A percentile compares a stretch with the other conserved stretches of the same genome.
These are phyloP conservation scores for Argya squamiceps DNA, from an alignment of 2,797 vertebrate genomes.

Conservation along the genomic window DNA sequence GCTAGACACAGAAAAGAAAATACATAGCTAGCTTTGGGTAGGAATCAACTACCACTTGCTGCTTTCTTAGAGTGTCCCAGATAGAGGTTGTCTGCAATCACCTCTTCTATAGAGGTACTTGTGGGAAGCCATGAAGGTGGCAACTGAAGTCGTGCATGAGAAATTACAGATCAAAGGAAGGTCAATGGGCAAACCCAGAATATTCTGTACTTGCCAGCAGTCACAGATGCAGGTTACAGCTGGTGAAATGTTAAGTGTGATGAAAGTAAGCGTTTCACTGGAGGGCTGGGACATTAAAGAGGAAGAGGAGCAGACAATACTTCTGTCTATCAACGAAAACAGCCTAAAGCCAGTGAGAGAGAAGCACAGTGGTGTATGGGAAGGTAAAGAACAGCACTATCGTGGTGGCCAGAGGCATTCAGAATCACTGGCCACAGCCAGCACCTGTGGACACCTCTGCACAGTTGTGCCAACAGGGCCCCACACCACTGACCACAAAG, in stretches of 20 bases:
- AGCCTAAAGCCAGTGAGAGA: not conserved
- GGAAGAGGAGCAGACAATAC: not conserved
- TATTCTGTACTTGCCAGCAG: not conserved
- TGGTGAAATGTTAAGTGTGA: not conserved
- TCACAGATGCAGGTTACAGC: not conserved
- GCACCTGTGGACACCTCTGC: not conserved
- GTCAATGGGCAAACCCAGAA: not conserved
- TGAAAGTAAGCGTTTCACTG: not conserved
- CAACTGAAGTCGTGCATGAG: rapidly evolving
- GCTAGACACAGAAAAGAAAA: not conserved
- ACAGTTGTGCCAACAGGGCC: not conserved
- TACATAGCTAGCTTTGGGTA: not conserved
- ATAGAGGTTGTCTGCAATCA: not conserved
- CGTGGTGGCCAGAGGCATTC: not conserved
- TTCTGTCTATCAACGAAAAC: not conserved
- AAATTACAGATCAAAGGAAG: not conserved
- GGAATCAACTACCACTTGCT: not conserved
- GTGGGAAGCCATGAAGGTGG: not conserved
- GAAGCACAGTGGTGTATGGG: not conserved
- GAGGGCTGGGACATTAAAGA: not conserved
- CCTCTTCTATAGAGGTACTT: not conserved
- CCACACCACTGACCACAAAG: rapidly evolving
- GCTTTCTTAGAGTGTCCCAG: not conserved
- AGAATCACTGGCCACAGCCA: not conserved
- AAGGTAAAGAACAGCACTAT: not conserved